Evolutionary conservation across 2,888 invertebrate genomes (phyloP), one percentile per base, ranked within the genome.

Genomic region (Eubasilissa splendida): DNA sequence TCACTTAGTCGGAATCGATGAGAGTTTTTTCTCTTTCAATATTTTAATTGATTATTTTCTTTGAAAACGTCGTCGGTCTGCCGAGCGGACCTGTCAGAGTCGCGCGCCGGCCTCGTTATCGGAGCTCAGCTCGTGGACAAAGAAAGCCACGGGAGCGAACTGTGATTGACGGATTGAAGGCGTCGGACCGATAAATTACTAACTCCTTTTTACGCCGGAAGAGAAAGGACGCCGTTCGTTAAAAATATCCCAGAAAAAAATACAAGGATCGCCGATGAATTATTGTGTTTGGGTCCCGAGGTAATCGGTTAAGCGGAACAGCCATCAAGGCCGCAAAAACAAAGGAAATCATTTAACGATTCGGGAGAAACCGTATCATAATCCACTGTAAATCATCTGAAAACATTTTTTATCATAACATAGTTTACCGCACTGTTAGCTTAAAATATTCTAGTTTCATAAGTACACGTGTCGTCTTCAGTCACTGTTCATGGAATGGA

Each of bases 171-270:
- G 79, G 71, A 73, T 79, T 14, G 63, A 63, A 74, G 71, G 73
- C 79, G 79, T 63, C 65, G 79, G 63, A 74, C 14, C 79, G 79
- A 73, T 79, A 74, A 73, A 79, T 73, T 79, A 79, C 65, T 73
- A 56, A 73, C 71, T 73, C 71, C 71, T 73, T 73, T 73, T 73
- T 73, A n/a, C 71, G 56, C 58, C 56, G 33, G 71, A 56, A 58
- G 56, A 73, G 71, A 73, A 73, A 73, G 56, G 33, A 58, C 54
- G n/a, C 71, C 54, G 56, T 73, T 73, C 71, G 71, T 56, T 73
- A 73, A 73, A 73, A 73, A 73, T 73, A 56, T 56, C 71, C 56
- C 71, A 42, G 71, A 56, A 42, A 54, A 22, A 58, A 73, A 73
- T 65, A 33, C 9, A 58, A 42, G 56, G 33, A 73, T 56, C 56